phyloP scores from a whole-genome alignment of 2,797 vertebrate genomes.

The Chlorospingus flavigularis region DNA sequence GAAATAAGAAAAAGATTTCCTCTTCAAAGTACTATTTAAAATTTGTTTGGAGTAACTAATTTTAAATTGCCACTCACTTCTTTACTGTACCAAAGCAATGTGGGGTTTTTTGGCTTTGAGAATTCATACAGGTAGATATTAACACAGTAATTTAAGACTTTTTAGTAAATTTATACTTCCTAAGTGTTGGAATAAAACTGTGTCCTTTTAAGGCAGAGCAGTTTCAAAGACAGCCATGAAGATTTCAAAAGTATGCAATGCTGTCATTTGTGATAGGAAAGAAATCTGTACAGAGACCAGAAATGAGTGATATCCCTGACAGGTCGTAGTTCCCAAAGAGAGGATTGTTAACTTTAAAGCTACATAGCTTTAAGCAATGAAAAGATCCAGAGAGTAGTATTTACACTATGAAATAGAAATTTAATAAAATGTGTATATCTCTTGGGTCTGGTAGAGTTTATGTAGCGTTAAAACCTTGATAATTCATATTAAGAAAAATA shows the following conservation, averaged over 20 bases:
- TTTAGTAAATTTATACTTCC: background rate
- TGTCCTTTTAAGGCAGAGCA: background rate
- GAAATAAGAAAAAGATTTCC: background rate
- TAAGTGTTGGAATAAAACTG: background rate
- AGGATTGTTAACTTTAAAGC: background rate
- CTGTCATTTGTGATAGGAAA: background rate
- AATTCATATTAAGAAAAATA: background rate
- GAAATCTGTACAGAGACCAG: background rate
- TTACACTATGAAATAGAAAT: background rate
- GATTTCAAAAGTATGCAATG: background rate
- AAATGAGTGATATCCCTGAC: background rate
- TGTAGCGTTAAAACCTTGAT: background rate
- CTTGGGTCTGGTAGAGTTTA: background rate
- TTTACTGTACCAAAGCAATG: background rate
- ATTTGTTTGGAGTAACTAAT: background rate
- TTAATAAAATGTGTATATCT: background rate
- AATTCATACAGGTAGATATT: background rate
- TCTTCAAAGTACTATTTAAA: background rate
- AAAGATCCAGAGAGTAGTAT: background rate
- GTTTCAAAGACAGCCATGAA: background rate
- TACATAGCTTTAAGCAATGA: background rate
- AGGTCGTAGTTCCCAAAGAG: background rate
- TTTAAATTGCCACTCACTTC: background rate
- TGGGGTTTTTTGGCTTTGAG: background rate
- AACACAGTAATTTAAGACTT: background rate